Base-by-base conservation (phyloP, 35 echinoderm and acorn worm species). In the Amphiura filiformis region DNA sequence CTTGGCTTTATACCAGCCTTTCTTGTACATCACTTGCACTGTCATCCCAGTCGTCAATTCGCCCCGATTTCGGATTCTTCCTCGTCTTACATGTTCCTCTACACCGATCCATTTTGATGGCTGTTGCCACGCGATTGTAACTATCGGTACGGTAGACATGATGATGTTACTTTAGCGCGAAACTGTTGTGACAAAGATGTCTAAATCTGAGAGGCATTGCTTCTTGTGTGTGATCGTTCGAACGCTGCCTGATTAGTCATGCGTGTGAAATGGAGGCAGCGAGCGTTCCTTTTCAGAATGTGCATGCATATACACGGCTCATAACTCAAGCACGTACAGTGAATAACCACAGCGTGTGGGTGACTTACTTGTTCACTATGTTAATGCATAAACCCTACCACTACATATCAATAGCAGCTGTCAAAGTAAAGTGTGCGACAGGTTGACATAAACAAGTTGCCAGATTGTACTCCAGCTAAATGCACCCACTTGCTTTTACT, bases 391-490 rank as follows among this genome's bases (percentile, higher is more conserved):
- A 13, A 26, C 61, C 61, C 61, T 70, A 70, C 61, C 61, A 30
- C 61, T n/a, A 70, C 61, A 70, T 70, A 70, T 70, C 61, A 70
- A 70, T 70, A 26, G 61, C 61, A 70, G 61, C 61, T 70, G 61
- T 70, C 61, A 70, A 70, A 70, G 17, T 70, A 70, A 70, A 70
- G 61, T 70, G 61, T 70, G 61, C 61, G 61, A 70, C 61, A 70
- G 61, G 61, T 70, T 70, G 61, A 70, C 61, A 70, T 70, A 70
- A 70, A 70, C 61, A 70, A 70, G 61, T 70, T 70, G 61, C 61
- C 61, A 70, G 61, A 70, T 70, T 3, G 28, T n/a, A 15, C 61
- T 18, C 61, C 61, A 5, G 28, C 9, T 11, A 70, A 70, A 30
- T n/a, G 28, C 61, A 23, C 61, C 61, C 61, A 70, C 41, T 47